Base-by-base conservation (phyloP, 2,113 vertebrate genomes). In the Oplegnathus fasciatus region DNA sequence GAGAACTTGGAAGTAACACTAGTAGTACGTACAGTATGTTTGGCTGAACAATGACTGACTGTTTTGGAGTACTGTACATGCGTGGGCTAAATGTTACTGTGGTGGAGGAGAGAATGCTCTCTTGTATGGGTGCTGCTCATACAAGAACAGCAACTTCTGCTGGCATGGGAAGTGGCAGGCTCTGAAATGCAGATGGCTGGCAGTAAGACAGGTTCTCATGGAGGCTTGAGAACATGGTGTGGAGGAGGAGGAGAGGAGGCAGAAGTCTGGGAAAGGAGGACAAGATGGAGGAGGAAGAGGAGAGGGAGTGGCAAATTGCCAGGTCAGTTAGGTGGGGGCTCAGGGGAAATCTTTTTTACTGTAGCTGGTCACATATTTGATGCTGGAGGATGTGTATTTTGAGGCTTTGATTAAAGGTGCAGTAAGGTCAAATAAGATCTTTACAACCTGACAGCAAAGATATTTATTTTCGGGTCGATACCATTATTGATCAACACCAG, bases 131-230 rank as follows among this genome's bases (percentile, higher is more conserved):
- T 2, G 46, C n/a, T 28, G 50, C 46, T 77, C 17, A 66, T 15
- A 79, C 32, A 79, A 71, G 58, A 72, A 48, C 61, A 55, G 54
- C 78, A 83, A 62, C 69, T 67, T 73, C 48, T 52, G 50, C 30
- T 20, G 40, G 60, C 34, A 67, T n/a, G 75, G 44, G 44, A 52
- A 28, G 61, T 7, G 18, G 46, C 24, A 7, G 28, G 6, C 46
- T 65, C 61, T 54, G 74, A 28, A 26, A 54, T 52, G 28, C 74
- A 54, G 74, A 28, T 50, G 58, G 55, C 71, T 74, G 71, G 73
- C 22, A 18, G 65, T 76, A n/a, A 17, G 58, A 48, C 44, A 0
- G 50, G 55, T 57, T 83, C 57, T 78, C 37, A 55, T 46, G 52
- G 71, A 84, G 70, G 85, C 55, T 22, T 20, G 54, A 32, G 24